Evolutionary conservation across 2,797 vertebrate genomes (phyloP), one percentile per base, ranked within the genome.

Genomic region (Notoglanidium macrostoma): DNA sequence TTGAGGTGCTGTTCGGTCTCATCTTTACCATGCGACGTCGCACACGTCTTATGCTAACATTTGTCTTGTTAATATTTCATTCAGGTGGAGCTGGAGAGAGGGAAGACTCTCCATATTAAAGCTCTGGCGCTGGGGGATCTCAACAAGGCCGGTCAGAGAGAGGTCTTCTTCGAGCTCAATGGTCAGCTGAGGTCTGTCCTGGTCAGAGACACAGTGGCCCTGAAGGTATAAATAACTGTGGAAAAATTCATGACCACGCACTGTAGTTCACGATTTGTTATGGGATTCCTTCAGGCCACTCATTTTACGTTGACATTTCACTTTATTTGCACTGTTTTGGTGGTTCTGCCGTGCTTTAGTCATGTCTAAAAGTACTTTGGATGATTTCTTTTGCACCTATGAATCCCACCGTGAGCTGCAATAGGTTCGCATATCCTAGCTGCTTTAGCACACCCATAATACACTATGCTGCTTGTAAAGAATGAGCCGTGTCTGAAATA

Each of bases 161-260:
- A 99, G 93, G 98, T 99, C 51, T 99, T 99, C 95, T 99, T 99
- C 6, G 98, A 99, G 92, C 96, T 99, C 87, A 98, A 98, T 0
- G 98, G 98, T 54, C 97, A 98, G 90, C 96, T 99, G 85, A 94
- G 98, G 55, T 98, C 98, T 6, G 97, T 99, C 89, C 95, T 99
- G 82, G 97, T 99, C 85, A 96, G 96, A 91, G 98, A 99, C 92
- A 97, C 97, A 0, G 95, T 96, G 32, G 98, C 98, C 89, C 96
- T 98, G 95, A 98, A 98, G 97, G 98, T 98, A 92, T n/a, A 87
- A 1, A 19, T 23, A 44, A 19, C 40, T 19, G 5, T 9, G 19
- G 2, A 55, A 8, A 79, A 26, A 57, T 67, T 2, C 21, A 70
- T 59, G 2, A 70, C 51, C 54, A 7, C 49, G 32, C 7, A 29